Percentiles rank a stretch among this genome's conserved stretches.
Conservation (phyloP, 2,888 invertebrate genomes). For the Lycocerus yunnanus region DNA sequence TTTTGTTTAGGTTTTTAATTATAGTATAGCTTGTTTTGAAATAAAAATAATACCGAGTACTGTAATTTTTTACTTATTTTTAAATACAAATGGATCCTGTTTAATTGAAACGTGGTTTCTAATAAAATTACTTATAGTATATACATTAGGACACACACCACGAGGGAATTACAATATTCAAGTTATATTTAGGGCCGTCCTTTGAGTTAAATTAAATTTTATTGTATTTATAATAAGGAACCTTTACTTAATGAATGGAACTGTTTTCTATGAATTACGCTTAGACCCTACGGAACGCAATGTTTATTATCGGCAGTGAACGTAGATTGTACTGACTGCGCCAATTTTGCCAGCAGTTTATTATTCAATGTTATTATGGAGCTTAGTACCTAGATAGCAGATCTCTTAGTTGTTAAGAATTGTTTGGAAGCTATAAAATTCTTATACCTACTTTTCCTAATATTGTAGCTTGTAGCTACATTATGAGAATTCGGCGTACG, state of each 20-base stretch:
- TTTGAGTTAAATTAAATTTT: neutral
- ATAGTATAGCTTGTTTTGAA: no score
- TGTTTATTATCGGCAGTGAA: neutral
- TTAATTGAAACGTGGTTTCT: neutral
- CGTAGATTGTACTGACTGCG: neutral
- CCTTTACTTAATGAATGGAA: neutral
- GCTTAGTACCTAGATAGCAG: neutral
- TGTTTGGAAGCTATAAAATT: neutral
- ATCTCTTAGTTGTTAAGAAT: neutral
- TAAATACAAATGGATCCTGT: no score
- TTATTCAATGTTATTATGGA: neutral
- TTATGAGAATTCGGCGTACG: neutral
- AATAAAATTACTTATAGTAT: neutral
- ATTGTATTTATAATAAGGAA: neutral
- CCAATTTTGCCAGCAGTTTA: neutral
- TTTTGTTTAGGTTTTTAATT: no score
- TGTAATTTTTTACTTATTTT: no score
- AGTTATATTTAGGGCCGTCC: neutral
- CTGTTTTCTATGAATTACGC: neutral
- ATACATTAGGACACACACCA: neutral
- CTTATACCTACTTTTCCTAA: neutral
- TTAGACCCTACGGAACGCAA: neutral
- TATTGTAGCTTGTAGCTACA: neutral
- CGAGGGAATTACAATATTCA: neutral
- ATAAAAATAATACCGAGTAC: no score